Evolutionary conservation across 2,888 invertebrate genomes (phyloP).

Genomic region (Neoascia interrupta): DNA sequence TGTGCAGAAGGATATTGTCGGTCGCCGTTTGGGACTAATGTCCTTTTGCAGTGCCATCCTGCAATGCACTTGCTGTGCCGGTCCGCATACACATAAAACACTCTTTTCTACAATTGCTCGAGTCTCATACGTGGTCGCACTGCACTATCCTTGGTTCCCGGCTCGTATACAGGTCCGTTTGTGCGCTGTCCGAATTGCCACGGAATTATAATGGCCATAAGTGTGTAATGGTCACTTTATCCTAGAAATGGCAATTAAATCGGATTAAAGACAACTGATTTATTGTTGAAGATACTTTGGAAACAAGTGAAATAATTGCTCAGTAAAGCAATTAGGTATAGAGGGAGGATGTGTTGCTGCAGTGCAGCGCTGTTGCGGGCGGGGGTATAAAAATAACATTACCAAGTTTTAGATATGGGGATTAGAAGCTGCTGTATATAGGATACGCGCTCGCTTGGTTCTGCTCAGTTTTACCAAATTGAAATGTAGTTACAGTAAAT

Average conservation of each 20-base stretch:
- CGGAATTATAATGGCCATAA: slow-evolving; percentile 70
- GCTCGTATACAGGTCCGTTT: slow-evolving; percentile 1
- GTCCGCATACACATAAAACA: slow-evolving; percentile 56
- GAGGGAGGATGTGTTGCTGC: slow-evolving; percentile 47
- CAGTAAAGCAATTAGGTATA: slow-evolving; percentile 68
- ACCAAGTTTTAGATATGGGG: slow-evolving; percentile 66
- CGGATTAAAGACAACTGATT: slow-evolving; percentile 70
- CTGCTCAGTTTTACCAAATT: slow-evolving; percentile 57
- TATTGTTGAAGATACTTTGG: slow-evolving; percentile 69
- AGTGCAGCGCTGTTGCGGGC: background rate
- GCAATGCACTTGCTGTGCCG: slow-evolving; percentile 58
- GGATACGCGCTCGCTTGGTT: slow-evolving; percentile 28
- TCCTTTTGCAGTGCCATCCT: slow-evolving; percentile 32
- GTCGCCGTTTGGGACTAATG: slow-evolving; percentile 69
- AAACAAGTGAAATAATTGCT: slow-evolving; percentile 70
- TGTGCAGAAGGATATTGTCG: slow-evolving; percentile 70
- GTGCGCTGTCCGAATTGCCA: slow-evolving; percentile 59
- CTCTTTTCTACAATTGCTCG: slow-evolving; percentile 57
- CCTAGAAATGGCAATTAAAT: slow-evolving; percentile 70
- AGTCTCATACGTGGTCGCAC: slow-evolving; percentile 47
- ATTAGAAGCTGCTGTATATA: slow-evolving; percentile 51
- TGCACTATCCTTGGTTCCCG: slow-evolving; percentile 30
- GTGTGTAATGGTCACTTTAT: slow-evolving; percentile 70
- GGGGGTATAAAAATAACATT: slow-evolving; percentile 66
- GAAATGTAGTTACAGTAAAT: slow-evolving; percentile 67